Evolutionary conservation across 2,113 vertebrate species (phyloP).

Genomic region (Enhydra lutris): DNA sequence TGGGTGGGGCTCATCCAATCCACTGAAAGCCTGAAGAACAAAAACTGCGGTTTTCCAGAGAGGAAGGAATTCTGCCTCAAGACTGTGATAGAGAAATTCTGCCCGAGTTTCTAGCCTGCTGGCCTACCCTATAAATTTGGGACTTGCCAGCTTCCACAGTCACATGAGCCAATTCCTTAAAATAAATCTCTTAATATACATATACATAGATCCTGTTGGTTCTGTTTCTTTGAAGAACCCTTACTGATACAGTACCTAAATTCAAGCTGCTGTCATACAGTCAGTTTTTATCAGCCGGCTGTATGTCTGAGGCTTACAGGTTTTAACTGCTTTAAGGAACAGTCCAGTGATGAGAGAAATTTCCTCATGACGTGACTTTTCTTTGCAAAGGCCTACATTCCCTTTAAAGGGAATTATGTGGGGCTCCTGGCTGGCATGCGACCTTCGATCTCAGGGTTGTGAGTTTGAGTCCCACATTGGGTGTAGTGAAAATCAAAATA

Average conservation of each 20-base stretch:
- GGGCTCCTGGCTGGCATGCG: background rate
- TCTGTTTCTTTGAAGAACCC: conserved; percentile 26
- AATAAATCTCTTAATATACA: conserved; percentile 12
- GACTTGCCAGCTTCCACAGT: conserved; percentile 1
- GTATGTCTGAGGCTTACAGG: background rate
- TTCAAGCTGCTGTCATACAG: background rate
- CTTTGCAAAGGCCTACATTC: conserved; percentile 9
- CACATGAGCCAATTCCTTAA: background rate
- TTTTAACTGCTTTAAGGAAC: background rate
- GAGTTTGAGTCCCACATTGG: background rate
- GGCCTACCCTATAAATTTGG: conserved; percentile 8
- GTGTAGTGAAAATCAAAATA: background rate
- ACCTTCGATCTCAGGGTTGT: background rate
- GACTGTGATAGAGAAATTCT: background rate
- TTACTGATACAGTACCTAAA: conserved; percentile 21
- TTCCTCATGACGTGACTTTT: background rate
- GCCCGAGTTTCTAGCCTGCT: background rate
- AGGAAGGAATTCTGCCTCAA: background rate
- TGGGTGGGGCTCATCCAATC: background rate
- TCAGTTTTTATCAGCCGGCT: background rate
- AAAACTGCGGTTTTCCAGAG: background rate
- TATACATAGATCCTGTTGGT: background rate
- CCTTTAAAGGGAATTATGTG: background rate
- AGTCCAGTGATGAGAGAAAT: background rate
- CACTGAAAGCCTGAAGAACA: background rate